Evolutionary conservation across 2,113 vertebrate genomes (phyloP), one percentile per base, ranked within the genome.

Genomic region (Gymnorhina tibicen): DNA sequence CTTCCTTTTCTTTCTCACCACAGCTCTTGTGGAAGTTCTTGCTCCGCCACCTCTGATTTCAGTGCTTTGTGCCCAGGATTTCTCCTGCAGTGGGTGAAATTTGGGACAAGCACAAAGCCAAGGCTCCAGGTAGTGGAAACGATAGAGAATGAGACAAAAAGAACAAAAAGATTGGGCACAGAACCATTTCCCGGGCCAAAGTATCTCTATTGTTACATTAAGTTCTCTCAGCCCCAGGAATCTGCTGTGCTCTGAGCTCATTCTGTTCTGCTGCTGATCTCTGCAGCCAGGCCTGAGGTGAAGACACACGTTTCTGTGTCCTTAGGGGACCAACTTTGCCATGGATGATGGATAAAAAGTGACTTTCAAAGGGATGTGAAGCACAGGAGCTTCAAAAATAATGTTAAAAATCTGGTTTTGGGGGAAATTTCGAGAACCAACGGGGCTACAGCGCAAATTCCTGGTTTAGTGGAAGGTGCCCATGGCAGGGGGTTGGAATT

Each of bases 211-310:
- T 69, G 27, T 86, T 84, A 10, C 5, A 64, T 22, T 2, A 41
- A 91, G 80, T 85, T 56, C 60, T 80, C 69, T 89, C 70, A 35
- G 49, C 49, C 74, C 49, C 13, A 4, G 62, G 28, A 82, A 79
- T 77, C 76, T 83, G 77, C 85, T 89, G 56, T 22, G 60, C 79
- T 53, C 52, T 93, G 79, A 81, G 66, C 78, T 82, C 11, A 22
- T 27, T 73, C 41, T 87, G 22, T 30, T 59, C 76, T 33, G 56
- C 50, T 37, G 89, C 78, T 7, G 3, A 47, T 79, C 87, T 74
- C 77, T 72, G 72, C 1, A 73, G 74, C 83, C 83, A 50, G 60
- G 41, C 35, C 73, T 30, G 53, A 85, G 66, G 37, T 44, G 76
- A 66, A 78, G 32, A 39, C 23, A 72, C n/a, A 64, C 30, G n/a